phyloP scores from a whole-genome alignment of 1,140 invertebrate species.

The Macrosteles quadrilineatus region DNA sequence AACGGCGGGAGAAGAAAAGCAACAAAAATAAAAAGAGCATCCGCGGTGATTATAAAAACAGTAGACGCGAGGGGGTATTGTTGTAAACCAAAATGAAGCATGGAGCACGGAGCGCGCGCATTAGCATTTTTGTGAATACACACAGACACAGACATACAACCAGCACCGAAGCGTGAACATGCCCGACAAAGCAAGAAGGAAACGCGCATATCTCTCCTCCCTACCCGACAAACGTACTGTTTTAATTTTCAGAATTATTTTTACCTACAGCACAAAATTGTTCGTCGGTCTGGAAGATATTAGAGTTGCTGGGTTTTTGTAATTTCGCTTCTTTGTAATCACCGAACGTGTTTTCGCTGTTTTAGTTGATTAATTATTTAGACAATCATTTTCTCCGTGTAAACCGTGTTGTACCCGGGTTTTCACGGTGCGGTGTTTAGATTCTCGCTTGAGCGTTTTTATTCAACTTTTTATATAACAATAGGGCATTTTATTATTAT shows the following conservation, averaged over 20 bases:
- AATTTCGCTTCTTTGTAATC: conserved; percentile 27
- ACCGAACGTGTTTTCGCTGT: conserved; percentile 22
- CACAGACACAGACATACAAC: conserved; percentile 19
- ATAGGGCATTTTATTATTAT: no score
- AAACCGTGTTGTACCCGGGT: background rate
- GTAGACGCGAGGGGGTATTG: conserved; percentile 6
- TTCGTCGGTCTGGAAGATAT: conserved; percentile 17
- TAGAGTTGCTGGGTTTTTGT: conserved; percentile 19
- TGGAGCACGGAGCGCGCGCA: background rate
- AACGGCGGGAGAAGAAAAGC: conserved; percentile 21
- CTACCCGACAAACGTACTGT: conserved; percentile 24
- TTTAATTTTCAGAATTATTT: conserved; percentile 29
- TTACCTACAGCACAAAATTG: conserved; percentile 22
- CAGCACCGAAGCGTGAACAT: conserved; percentile 9
- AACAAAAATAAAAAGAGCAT: conserved; percentile 29
- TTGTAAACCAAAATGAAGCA: conserved; percentile 27
- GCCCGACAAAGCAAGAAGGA: background rate
- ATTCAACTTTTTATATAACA: no score
- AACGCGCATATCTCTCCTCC: background rate
- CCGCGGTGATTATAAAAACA: conserved; percentile 28
- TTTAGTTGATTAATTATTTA: conserved; percentile 27
- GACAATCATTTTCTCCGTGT: conserved; percentile 15
- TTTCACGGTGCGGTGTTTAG: no score
- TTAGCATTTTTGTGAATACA: conserved; percentile 27
- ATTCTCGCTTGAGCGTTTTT: no score